Percentiles rank a stretch among this genome's conserved stretches.
Conservation (phyloP, 2,113 vertebrate species). For the Tetraodon nigroviridis region DNA sequence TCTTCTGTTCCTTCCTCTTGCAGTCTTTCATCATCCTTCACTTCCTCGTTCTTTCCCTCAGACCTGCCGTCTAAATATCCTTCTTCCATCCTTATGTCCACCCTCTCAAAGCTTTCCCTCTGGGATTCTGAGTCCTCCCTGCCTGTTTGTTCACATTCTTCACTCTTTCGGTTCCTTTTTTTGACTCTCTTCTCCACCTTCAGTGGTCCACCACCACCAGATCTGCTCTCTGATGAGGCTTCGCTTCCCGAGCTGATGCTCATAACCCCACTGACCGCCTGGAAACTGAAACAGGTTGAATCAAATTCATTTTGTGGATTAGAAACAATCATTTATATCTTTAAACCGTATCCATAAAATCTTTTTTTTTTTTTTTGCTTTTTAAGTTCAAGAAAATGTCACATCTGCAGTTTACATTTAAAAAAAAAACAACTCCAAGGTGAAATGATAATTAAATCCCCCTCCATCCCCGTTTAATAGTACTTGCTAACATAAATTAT, state of each 20-base stretch:
- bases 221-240: conserved; percentile 5
- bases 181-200: conserved; percentile 6
- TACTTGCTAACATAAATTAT: neutral
- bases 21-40: conserved; percentile 1
- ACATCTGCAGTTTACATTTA: no score
- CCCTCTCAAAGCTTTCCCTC: neutral
- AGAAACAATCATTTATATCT: no score
- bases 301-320: neutral
- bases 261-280: neutral
- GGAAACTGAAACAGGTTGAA: conserved; percentile 15
- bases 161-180: neutral
- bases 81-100: conserved; percentile 3
- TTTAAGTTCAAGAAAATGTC: no score
- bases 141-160: neutral
- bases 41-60: conserved; percentile 10
- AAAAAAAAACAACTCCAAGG: no score
- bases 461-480: no score
- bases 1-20: neutral
- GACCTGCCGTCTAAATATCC: neutral
- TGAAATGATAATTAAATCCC: neutral
- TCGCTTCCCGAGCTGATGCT: conserved; percentile 30
- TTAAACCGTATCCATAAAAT: neutral
- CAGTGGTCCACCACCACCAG: neutral
- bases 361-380: neutral
- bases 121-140: conserved; percentile 25